A percentile compares a stretch with the other conserved stretches of the same genome.
Evolutionary conservation across 2,888 invertebrate species (phyloP).

Genomic region (Stenodera caucasica): DNA sequence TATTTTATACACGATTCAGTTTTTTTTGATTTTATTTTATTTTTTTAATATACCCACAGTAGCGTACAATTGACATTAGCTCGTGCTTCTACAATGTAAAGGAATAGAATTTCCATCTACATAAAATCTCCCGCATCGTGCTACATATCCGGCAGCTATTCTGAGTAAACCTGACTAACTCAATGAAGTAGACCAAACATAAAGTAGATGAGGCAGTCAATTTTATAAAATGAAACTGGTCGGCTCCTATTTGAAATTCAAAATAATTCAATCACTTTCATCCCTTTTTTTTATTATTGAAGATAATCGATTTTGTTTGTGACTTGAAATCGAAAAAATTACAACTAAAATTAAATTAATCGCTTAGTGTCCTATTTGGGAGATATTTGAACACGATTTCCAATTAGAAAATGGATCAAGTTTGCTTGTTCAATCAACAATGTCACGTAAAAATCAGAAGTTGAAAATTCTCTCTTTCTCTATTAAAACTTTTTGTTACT

Average conservation of each 20-base stretch:
- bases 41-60: not conserved
- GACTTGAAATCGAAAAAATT: too few species aligned
- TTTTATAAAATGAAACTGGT: constrained; percentile 50
- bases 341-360: too few species aligned
- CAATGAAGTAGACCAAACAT: constrained; percentile 52
- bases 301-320: constrained; percentile 14
- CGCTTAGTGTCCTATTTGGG: too few species aligned
- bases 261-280: constrained; percentile 48
- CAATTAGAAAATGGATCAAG: too few species aligned
- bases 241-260: constrained; percentile 51
- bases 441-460: too few species aligned
- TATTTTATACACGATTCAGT: too few species aligned
- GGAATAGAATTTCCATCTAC: constrained; percentile 25
- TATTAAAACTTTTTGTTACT: too few species aligned
- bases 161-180: constrained; percentile 46
- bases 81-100: constrained; percentile 11
- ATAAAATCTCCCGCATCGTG: constrained; percentile 35
- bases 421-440: too few species aligned
- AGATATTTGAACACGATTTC: constrained; percentile 2
- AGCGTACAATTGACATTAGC: constrained; percentile 16
- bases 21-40: too few species aligned
- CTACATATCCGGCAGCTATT: constrained; percentile 40
- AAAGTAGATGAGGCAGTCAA: constrained; percentile 53
- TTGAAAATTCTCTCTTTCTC: too few species aligned
- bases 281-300: constrained; percentile 40